Conservation (phyloP, 2,113 vertebrate species). For the Anoura caudifer region DNA sequence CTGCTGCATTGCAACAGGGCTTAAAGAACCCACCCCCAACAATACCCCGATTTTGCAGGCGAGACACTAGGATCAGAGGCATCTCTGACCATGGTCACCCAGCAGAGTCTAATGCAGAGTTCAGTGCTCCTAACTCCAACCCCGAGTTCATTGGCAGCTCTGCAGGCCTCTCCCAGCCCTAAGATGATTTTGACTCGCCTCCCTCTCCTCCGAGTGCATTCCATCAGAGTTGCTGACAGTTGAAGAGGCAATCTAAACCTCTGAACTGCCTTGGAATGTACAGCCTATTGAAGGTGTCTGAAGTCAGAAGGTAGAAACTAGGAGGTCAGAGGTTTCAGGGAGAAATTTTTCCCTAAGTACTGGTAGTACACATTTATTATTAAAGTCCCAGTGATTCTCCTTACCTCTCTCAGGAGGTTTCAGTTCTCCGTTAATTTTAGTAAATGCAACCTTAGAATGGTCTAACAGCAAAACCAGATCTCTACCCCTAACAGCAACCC, state of each 20-base stretch:
- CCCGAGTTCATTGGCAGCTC: neutral
- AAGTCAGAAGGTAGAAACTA: conserved; percentile 10
- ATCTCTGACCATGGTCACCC: neutral
- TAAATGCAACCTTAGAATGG: conserved; percentile 8
- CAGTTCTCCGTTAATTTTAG: conserved; percentile 43
- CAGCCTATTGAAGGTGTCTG: neutral
- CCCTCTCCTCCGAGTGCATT: neutral
- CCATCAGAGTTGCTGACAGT: neutral
- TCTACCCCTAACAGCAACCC: neutral
- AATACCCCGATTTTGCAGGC: neutral
- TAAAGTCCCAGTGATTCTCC: conserved; percentile 21
- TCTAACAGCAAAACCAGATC: neutral
- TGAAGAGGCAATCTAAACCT: neutral
- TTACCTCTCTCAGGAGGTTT: neutral
- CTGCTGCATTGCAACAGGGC: too few species aligned
- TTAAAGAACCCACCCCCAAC: neutral
- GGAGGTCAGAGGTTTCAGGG: neutral
- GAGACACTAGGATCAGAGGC: neutral
- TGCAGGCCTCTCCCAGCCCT: neutral
- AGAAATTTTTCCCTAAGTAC: conserved; percentile 15
- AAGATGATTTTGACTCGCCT: neutral
- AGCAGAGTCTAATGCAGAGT: neutral
- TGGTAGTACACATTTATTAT: neutral
- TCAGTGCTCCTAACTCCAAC: neutral
- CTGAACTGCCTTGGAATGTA: conserved; percentile 16